These are phyloP conservation scores for Willowsia nigromaculata DNA, from an alignment of 2,888 invertebrate species.

Conservation along the genomic window DNA sequence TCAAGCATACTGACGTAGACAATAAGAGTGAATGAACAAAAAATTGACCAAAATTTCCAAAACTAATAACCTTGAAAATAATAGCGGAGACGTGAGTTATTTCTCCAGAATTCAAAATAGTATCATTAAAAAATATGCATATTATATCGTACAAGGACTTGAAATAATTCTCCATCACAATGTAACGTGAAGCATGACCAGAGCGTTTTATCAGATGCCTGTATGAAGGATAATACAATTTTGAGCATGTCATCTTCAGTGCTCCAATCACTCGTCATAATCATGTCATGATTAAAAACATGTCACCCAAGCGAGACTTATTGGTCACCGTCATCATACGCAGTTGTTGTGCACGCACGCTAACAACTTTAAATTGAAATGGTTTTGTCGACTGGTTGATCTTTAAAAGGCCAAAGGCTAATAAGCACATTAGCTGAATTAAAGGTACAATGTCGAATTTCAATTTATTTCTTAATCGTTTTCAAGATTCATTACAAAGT, in stretches of 20 bases:
- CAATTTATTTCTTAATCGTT: constrained; percentile 21
- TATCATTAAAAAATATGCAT: not conserved
- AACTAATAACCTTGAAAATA: constrained; percentile 5
- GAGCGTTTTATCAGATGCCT: not conserved
- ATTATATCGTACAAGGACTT: not conserved
- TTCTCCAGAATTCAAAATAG: not conserved
- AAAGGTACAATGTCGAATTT: constrained; percentile 5
- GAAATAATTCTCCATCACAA: not conserved
- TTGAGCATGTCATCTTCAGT: not conserved
- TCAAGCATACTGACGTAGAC: not conserved
- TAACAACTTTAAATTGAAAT: not conserved
- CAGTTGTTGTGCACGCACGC: not conserved
- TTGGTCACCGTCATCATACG: not conserved
- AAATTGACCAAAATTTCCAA: not conserved
- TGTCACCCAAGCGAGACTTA: not conserved
- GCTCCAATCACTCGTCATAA: not conserved
- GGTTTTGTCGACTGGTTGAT: not conserved
- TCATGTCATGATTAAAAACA: not conserved
- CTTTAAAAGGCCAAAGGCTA: not conserved
- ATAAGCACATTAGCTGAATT: not conserved
- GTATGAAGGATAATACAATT: not conserved
- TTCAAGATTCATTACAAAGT: not conserved
- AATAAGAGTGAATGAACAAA: not conserved
- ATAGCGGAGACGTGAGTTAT: not conserved
- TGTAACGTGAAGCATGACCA: not conserved